Base-by-base conservation (phyloP, 2,797 vertebrate genomes). In the Gephyroberyx darwinii region DNA sequence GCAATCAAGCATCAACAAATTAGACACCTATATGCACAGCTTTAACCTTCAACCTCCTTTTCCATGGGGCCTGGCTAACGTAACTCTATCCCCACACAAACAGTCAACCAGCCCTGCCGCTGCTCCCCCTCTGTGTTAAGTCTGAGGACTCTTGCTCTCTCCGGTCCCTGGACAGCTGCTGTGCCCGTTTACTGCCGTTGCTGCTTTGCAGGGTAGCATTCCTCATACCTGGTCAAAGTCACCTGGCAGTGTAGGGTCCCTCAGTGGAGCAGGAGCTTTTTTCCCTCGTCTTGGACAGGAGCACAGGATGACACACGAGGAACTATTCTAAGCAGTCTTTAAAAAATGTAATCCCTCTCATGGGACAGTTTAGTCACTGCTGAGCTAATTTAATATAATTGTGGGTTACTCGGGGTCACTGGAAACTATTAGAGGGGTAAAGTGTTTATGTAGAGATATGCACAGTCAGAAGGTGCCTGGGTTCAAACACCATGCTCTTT, bases 11-110 rank as follows among this genome's bases (percentile, higher is more conserved):
- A 78, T 90, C 66, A 82, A 81, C 80, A 71, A 62, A 83, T 89
- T 76, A 83, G 65, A 43, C 51, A 47, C 60, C 70, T 31, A 22
- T 63, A 79, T 64, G 77, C 41, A 51, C 68, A 83, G 62, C 68
- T 71, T 68, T 81, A 50, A 84, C 85, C 69, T 67, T 59, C 57
- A 75, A 69, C 66, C 77, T 65, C 26, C 68, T 86, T 83, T 90
- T 87, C 78, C 71, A 22, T 37, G 72, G 69, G 61, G 61, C 71
- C 82, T 55, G 33, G 79, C 56, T 71, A 35, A 69, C 56, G 91
- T 86, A 92, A 93, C 86, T 52, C 67, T 72, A 92, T 80, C 78
- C 81, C 56, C 65, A 48, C 69, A 77, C 72, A 86, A 81, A 86
- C 84, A 82, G 53, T 63, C 74, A 47, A 37, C 8, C 59, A 45